These are phyloP conservation scores for Peromyscus nudipes DNA, from an alignment of 2,797 vertebrate species.

Conservation along the genomic window DNA sequence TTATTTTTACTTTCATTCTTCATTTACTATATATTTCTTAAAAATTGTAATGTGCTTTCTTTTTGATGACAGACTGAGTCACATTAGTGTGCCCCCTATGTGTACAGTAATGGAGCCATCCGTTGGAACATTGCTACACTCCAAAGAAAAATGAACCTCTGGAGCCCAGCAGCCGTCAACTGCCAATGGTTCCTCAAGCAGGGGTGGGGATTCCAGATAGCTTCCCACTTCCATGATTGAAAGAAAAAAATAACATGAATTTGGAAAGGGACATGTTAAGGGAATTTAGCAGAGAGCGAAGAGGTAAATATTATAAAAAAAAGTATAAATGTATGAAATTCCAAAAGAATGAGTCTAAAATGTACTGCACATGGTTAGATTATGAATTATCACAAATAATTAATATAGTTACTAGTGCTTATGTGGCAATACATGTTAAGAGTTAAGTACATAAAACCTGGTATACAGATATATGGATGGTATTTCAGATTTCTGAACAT, in stretches of 20 bases:
- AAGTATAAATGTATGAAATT: too few species aligned
- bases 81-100: not conserved
- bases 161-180: too few species aligned
- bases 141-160: not conserved
- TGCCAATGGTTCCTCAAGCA: not conserved
- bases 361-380: not conserved
- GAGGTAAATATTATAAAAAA: not conserved
- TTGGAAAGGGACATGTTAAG: not conserved
- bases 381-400: not conserved
- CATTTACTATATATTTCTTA: not conserved
- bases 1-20: not conserved
- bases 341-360: not conserved
- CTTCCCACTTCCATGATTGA: not conserved
- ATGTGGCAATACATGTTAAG: not conserved
- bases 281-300: too few species aligned
- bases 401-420: not conserved
- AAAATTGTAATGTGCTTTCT: not conserved
- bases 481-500: not conserved
- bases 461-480: not conserved
- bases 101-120: not conserved
- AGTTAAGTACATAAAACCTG: not conserved
- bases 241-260: not conserved
- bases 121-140: too few species aligned
- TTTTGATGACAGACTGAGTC: not conserved
- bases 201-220: not conserved